phyloP scores from a whole-genome alignment of 2,888 invertebrate species.

The Cephus spinipes region DNA sequence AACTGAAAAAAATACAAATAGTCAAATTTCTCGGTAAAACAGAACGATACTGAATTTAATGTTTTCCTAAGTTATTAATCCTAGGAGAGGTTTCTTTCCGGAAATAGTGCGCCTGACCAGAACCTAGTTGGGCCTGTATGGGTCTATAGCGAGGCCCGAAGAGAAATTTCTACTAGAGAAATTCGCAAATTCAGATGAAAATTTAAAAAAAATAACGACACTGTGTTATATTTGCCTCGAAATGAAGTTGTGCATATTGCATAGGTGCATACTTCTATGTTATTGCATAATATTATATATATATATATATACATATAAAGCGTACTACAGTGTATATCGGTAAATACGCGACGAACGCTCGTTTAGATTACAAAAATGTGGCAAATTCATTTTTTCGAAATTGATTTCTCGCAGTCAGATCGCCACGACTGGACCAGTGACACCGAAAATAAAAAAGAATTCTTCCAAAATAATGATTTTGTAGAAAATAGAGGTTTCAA shows the following conservation, averaged over 20 bases:
- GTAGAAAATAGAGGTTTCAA: background rate
- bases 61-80: background rate
- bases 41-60: background rate
- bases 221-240: background rate
- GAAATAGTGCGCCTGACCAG: background rate
- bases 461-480: background rate
- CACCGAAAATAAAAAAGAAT: background rate
- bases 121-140: too few relatives aligned
- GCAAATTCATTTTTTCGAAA: background rate
- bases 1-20: background rate
- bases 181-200: background rate
- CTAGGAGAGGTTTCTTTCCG: background rate
- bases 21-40: background rate
- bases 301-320: background rate
- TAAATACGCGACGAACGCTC: background rate
- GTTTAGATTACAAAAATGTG: background rate
- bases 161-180: background rate
- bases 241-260: background rate
- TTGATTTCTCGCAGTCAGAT: background rate
- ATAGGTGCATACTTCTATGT: background rate
- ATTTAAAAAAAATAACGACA: background rate
- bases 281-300: background rate
- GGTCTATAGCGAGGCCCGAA: background rate
- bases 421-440: background rate
- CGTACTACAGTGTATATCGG: background rate